Evolutionary conservation across 2,888 invertebrate species (phyloP).

Genomic region (Schrankia costaestrigalis): DNA sequence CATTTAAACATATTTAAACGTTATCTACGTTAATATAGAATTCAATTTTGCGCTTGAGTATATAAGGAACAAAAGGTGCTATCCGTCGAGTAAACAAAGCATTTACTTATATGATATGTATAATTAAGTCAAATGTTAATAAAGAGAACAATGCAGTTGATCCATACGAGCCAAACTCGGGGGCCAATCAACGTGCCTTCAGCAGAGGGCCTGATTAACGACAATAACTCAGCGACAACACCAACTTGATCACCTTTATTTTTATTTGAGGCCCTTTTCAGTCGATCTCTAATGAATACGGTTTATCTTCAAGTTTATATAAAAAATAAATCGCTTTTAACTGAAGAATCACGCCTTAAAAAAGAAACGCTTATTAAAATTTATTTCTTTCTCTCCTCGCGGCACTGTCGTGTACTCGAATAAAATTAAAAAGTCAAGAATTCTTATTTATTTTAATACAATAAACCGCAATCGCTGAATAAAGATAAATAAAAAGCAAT

Average conservation of each 20-base stretch:
- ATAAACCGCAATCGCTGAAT: slow-evolving; percentile 81
- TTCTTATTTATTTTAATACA: slow-evolving; percentile 82
- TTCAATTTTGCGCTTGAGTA: slow-evolving; percentile 9
- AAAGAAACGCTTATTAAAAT: slow-evolving; percentile 81
- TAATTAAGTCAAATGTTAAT: slow-evolving; percentile 61
- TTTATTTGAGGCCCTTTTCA: slow-evolving; percentile 77
- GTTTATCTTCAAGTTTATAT: slow-evolving; percentile 79
- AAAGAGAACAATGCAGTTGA: slow-evolving; percentile 57
- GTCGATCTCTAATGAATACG: slow-evolving; percentile 80
- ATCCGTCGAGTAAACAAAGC: slow-evolving; percentile 29
- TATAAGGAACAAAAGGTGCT: slow-evolving; percentile 27
- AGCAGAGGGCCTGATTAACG: slow-evolving; percentile 67
- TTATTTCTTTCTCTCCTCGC: slow-evolving; percentile 79
- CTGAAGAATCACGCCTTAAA: slow-evolving; percentile 81
- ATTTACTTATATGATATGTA: slow-evolving; percentile 44
- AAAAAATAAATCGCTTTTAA: slow-evolving; percentile 80
- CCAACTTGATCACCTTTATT: slow-evolving; percentile 72
- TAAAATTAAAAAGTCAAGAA: slow-evolving; percentile 81
- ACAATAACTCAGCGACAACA: slow-evolving; percentile 76
- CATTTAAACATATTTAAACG: no score
- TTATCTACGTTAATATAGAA: no score
- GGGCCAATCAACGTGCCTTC: slow-evolving; percentile 67
- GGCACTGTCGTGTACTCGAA: slow-evolving; percentile 78
- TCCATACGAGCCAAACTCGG: slow-evolving; percentile 36
- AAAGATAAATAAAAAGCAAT: slow-evolving; percentile 81